Evolutionary conservation across 2,113 vertebrate species (phyloP), one percentile per base, ranked within the genome.

Genomic region (Lota lota): DNA sequence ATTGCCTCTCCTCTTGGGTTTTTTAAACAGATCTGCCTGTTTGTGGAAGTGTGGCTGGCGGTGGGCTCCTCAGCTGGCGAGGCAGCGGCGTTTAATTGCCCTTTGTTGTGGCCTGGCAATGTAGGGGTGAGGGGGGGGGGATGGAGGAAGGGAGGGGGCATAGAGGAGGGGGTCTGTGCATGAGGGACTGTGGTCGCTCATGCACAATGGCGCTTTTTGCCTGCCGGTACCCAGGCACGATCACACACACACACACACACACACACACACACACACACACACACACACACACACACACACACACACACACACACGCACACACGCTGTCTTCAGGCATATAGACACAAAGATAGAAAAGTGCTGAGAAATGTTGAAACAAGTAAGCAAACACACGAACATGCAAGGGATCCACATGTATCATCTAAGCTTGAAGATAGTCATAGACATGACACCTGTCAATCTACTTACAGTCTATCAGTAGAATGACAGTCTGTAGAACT

Each of bases 41-140:
- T 93, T 93, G 91, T 93, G 91, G 91, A 93, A 91, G 90, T 91
- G 90, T 85, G 91, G 91, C 92, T 79, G 85, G 91, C 79, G 92
- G 92, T 93, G 54, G 89, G 81, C 87, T 90, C 89, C 88, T 89
- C 88, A 89, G 89, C 88, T 89, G 87, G 90, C 83, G 85, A 91
- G 88, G 89, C 90, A 89, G 90, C 83, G 82, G 87, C 86, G 82
- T 90, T 93, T 92, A 92, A 93, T 91, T 91, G 88, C 76, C 61
- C 90, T 93, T 93, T 92, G 91, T 92, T 93, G 91, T 93, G 92
- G 91, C 61, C 69, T 28, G 28, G 28, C 28, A 28, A 28, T 70
- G 79, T 79, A 68, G 73, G 4, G 51, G 59, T 67, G 67, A 51
- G 61, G 18, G 20, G 28, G 60, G 16, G 18, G 51, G 1, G n/a